Percentiles rank a stretch among this genome's conserved stretches.
phyloP scores from a whole-genome alignment of 2,888 invertebrate genomes.

The Steinernema carpocapsae region DNA sequence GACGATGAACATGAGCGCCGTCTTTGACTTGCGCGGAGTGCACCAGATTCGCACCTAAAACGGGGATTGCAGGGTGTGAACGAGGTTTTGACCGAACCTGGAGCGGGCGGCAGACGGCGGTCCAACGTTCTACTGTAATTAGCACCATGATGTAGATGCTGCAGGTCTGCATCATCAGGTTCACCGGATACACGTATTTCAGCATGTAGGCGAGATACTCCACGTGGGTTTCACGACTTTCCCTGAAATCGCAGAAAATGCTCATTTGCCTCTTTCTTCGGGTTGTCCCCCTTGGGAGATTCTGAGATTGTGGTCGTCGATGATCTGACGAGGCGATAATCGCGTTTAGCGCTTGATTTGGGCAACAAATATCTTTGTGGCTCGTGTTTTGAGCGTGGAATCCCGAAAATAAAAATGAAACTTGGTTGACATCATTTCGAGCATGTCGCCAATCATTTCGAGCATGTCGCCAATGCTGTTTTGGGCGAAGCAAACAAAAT shows the following conservation, averaged over 20 bases:
- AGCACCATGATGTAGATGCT: conserved; percentile 64
- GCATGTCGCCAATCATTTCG: too few species aligned
- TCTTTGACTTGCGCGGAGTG: conserved; percentile 60
- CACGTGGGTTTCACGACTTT: conserved; percentile 35
- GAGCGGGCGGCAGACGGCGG: conserved; percentile 65
- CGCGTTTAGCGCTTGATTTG: conserved; percentile 9
- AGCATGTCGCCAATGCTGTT: too few species aligned
- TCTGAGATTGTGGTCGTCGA: neutral
- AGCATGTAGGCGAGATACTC: conserved; percentile 55
- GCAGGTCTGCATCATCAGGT: conserved; percentile 65
- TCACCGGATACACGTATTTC: conserved; percentile 65
- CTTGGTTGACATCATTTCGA: too few species aligned
- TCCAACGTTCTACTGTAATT: conserved; percentile 66
- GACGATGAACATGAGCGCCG: conserved; percentile 58
- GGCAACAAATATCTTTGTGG: neutral
- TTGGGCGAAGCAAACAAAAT: too few species aligned
- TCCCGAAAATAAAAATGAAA: too few species aligned
- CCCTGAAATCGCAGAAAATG: conserved; percentile 35
- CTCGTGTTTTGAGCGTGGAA: neutral
- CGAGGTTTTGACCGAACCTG: conserved; percentile 47
- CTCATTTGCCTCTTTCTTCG: too few species aligned
- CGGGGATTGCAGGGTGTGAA: neutral
- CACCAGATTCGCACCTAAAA: conserved; percentile 62
- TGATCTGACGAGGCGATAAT: neutral
- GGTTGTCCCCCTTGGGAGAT: too few species aligned